A percentile compares a stretch with the other conserved stretches of the same genome.
These are phyloP conservation scores for Pristionchus arcanus DNA, from an alignment of 2,888 invertebrate species.

Conservation along the genomic window DNA sequence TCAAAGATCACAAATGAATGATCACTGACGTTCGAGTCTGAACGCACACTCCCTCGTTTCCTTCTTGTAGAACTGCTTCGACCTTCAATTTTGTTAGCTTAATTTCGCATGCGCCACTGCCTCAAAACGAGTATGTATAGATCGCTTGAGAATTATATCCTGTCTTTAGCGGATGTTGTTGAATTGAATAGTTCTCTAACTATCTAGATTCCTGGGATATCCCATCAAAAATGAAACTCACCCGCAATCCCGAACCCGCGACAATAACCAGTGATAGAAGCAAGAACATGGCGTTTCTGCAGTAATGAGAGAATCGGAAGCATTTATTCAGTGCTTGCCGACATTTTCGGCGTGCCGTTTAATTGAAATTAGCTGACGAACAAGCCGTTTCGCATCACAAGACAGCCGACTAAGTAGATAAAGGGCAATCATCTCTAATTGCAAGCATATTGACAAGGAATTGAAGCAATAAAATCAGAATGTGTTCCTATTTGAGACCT, in stretches of 20 bases:
- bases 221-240: not conserved
- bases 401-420: not conserved
- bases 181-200: not conserved
- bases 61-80: not conserved
- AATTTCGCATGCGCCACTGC: not conserved
- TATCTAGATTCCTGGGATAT: not conserved
- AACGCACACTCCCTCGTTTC: not conserved
- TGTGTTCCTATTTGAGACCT: no score
- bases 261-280: not conserved
- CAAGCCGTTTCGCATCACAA: not conserved
- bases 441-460: no score
- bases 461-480: no score
- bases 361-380: conserved; percentile 27
- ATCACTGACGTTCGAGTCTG: not conserved
- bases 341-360: not conserved
- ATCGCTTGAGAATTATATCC: not conserved
- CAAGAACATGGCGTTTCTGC: not conserved
- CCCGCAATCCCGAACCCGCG: no score
- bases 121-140: not conserved
- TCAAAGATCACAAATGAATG: no score
- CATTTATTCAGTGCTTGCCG: not conserved
- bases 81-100: not conserved
- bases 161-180: not conserved
- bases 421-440: not conserved
- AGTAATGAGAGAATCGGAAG: not conserved